phyloP scores from a whole-genome alignment of 92 coral and sea anemone species.

The Parazoanthus atlanticus region DNA sequence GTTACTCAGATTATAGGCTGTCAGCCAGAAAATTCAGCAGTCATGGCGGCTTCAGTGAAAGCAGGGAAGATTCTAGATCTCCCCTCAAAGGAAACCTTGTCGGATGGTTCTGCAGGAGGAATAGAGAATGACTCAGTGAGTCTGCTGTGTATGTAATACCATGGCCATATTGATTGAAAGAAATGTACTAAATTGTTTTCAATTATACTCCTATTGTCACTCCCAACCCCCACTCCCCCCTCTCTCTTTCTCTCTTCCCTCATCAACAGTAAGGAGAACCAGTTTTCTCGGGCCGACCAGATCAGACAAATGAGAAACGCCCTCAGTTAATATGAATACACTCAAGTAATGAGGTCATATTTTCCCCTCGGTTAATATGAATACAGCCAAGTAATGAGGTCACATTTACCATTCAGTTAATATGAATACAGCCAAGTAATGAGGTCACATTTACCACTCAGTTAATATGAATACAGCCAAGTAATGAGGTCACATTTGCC shows the following conservation, averaged over 20 bases:
- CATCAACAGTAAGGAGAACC: too few species aligned
- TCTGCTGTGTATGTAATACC: neutral
- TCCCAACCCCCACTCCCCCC: too few species aligned
- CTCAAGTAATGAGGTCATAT: neutral
- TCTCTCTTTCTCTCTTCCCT: too few species aligned
- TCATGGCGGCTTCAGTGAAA: conserved; percentile 84
- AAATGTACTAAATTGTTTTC: too few species aligned
- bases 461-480: too few species aligned
- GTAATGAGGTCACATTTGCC: neutral
- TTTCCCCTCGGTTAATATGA: too few species aligned
- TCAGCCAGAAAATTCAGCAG: conserved; percentile 81
- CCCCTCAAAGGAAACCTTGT: conserved; percentile 70
- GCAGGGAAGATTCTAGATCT: conserved; percentile 79
- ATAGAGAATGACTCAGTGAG: conserved; percentile 78
- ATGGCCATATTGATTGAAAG: too few species aligned
- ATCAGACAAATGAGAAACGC: too few species aligned
- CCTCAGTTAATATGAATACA: neutral
- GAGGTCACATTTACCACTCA: neutral
- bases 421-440: too few species aligned
- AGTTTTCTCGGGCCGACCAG: too few species aligned
- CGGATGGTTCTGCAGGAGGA: conserved; percentile 92
- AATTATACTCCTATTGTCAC: too few species aligned
- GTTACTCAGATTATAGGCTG: conserved; percentile 84
- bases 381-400: neutral
- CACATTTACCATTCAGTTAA: neutral